Evolutionary conservation across 1,140 invertebrate genomes (phyloP), one percentile per base, ranked within the genome.

Genomic region (Arctopsyche grandis): DNA sequence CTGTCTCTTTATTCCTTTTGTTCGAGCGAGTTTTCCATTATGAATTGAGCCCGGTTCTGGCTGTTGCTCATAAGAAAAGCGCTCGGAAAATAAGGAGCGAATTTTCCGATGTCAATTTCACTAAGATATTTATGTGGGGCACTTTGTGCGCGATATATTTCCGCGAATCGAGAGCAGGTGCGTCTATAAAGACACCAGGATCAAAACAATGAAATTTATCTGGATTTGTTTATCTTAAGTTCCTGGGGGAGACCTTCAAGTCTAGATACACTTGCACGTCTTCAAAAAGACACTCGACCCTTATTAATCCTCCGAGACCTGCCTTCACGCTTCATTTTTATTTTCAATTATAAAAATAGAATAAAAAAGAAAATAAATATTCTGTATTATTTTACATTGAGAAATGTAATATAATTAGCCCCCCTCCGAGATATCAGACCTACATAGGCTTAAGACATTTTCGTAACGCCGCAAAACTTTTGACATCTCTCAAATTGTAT

Each of bases 201-300:
- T 81, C 80, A 81, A 79, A 79, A 77, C 80, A 77, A 81, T 81
- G 73, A 81, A 79, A 81, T 81, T 81, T 81, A 81, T 81, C 80
- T 81, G 80, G 80, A 81, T 81, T 81, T 81, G 74, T 66, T 63
- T 63, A 63, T 63, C 74, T 76, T 44, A 56, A 56, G 71, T 74
- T 74, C 46, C 56, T 74, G 24, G n/a, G 69, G 66, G 69, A 76
- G 73, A 56, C 63, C 46, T 77, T n/a, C 60, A 9, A n/a, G 29
- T 14, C 48, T 26, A 22, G 26, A 24, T 26, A 69, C 12, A 10
- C 43, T 1, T 19, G 22, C 21, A 26, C 63, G 24, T 4, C 9
- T 14, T 5, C 63, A 4, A 66, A 66, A 26, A 26, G 22, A 22
- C 63, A 24, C 63, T 66, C 63, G 63, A 24, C 24, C 63, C 22